Conservation (phyloP, 2,797 vertebrate species). For the Oryzias sinensis region DNA sequence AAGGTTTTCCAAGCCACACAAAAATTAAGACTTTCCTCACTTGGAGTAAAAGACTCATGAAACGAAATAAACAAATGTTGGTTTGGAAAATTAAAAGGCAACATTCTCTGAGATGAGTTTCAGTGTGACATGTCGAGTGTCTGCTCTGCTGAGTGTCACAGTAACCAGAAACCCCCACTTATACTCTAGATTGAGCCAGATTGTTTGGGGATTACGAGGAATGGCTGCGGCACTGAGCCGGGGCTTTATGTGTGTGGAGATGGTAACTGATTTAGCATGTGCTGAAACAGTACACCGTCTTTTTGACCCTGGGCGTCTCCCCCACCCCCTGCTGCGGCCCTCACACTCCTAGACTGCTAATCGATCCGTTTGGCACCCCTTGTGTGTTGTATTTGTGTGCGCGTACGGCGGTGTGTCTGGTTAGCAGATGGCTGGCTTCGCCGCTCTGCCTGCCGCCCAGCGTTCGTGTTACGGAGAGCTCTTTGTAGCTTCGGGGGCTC, state of each 20-base stretch:
- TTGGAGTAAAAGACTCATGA: conserved; percentile 14
- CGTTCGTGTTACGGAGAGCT: conserved; percentile 64
- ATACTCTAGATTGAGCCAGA: conserved; percentile 75
- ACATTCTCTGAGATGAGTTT: conserved; percentile 33
- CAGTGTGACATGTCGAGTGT: conserved; percentile 31
- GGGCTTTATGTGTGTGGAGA: conserved; percentile 66
- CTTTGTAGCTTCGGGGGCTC: conserved; percentile 70
- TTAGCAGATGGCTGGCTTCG: conserved; percentile 76
- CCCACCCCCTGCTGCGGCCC: conserved; percentile 66
- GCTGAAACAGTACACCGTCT: conserved; percentile 80
- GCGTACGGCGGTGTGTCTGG: conserved; percentile 61
- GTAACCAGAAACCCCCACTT: conserved; percentile 74
- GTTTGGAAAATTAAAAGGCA: conserved; percentile 31
- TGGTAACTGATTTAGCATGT: conserved; percentile 84
- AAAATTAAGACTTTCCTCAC: conserved; percentile 15
- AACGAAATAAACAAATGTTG: conserved; percentile 56
- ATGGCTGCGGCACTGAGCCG: conserved; percentile 64
- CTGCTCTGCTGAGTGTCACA: conserved; percentile 60
- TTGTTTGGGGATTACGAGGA: conserved; percentile 75
- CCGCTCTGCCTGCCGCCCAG: conserved; percentile 55
- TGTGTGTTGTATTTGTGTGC: conserved; percentile 43
- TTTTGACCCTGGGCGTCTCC: conserved; percentile 77
- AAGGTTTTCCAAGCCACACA: conserved; percentile 13
- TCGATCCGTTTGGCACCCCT: conserved; percentile 83
- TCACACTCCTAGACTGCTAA: conserved; percentile 80